phyloP scores from a whole-genome alignment of 2,888 invertebrate genomes.

The Galerucella nymphaeae region DNA sequence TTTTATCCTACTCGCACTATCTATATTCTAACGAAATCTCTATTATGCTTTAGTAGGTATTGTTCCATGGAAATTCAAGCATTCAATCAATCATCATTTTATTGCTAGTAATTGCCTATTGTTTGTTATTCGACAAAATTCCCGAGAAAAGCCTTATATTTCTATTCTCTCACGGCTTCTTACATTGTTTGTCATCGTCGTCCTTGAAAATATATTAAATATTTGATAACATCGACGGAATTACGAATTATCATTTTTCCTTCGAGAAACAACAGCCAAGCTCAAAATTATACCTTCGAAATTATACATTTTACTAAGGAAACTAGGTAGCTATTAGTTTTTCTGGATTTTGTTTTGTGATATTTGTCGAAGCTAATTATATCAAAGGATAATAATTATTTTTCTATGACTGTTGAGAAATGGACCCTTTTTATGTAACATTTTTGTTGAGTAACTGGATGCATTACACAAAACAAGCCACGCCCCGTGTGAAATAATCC shows the following conservation, averaged over 20 bases:
- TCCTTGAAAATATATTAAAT: conserved; percentile 15
- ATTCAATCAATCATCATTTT: conserved; percentile 4
- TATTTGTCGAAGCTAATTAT: neutral
- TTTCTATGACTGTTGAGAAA: too few relatives aligned
- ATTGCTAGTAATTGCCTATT: neutral
- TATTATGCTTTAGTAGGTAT: neutral
- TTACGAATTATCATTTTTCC: conserved; percentile 7
- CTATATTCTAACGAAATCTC: neutral
- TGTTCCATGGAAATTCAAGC: neutral
- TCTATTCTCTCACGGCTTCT: neutral
- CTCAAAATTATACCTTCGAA: conserved; percentile 16
- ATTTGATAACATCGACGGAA: conserved; percentile 13
- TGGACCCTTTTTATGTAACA: too few relatives aligned
- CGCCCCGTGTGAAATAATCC: too few relatives aligned
- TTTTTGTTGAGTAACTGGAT: too few relatives aligned
- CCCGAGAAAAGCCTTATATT: neutral
- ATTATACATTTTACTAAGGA: conserved; percentile 2
- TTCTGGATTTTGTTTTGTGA: conserved; percentile 10
- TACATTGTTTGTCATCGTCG: conserved; percentile 9
- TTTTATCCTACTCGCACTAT: neutral
- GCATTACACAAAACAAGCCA: too few relatives aligned
- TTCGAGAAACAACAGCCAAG: conserved; percentile 9
- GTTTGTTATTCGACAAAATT: neutral
- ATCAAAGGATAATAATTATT: neutral
- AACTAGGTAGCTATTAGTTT: conserved; percentile 10